Conservation (phyloP, 2,113 vertebrate genomes). For the Apodemus sylvaticus region DNA sequence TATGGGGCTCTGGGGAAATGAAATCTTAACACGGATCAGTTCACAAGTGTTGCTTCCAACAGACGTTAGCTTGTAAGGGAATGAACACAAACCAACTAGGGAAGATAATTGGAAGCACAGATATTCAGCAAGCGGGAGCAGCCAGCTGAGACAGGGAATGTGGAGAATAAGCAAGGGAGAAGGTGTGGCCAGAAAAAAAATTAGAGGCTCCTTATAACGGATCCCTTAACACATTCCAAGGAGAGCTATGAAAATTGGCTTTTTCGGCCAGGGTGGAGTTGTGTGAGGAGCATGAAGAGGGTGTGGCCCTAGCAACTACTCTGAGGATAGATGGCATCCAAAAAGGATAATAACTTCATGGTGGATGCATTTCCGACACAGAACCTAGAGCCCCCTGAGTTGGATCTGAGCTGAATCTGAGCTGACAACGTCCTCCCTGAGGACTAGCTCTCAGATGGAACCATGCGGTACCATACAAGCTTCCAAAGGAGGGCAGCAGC, state of each 20-base stretch:
- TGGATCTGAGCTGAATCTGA: neutral
- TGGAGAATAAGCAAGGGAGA: conserved; percentile 22
- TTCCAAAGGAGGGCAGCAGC: neutral
- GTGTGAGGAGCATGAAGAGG: conserved; percentile 29
- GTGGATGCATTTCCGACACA: neutral
- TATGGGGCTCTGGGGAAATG: conserved; percentile 65
- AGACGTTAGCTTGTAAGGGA: conserved; percentile 48
- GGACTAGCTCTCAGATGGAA: neutral
- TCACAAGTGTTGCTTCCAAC: conserved; percentile 65
- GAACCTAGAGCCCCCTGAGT: too few species aligned
- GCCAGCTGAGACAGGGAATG: neutral
- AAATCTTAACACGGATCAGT: conserved; percentile 64
- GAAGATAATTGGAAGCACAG: conserved; percentile 56
- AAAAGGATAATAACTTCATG: conserved; percentile 56
- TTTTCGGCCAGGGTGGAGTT: conserved; percentile 37
- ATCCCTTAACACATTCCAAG: conserved; percentile 57
- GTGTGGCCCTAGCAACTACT: conserved; percentile 25
- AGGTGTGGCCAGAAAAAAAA: conserved; percentile 34
- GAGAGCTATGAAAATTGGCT: conserved; percentile 18
- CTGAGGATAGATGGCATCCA: conserved; percentile 21
- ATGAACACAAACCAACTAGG: neutral
- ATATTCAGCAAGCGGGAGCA: conserved; percentile 7
- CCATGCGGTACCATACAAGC: neutral
- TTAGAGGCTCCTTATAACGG: conserved; percentile 43
- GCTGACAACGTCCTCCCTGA: neutral